Percentiles rank a stretch among this genome's conserved stretches.
These are phyloP conservation scores for Suillia variegata DNA, from an alignment of 2,888 invertebrate genomes.

Conservation along the genomic window DNA sequence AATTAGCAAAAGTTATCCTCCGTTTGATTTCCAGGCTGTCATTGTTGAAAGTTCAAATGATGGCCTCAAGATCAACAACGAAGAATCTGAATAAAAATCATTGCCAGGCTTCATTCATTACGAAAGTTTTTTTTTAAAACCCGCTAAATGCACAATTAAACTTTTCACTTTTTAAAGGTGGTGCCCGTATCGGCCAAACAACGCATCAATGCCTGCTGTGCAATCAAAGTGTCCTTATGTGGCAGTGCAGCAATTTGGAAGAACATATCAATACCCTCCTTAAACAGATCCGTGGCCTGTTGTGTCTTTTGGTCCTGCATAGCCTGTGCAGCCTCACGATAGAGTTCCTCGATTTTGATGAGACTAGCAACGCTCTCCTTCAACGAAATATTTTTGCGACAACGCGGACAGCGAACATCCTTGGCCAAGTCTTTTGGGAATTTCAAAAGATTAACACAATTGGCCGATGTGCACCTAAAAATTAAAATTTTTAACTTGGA, in stretches of 20 bases:
- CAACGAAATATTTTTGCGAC: constrained; percentile 63
- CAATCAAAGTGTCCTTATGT: constrained; percentile 71
- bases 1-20: too few species aligned
- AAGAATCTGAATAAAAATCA: background rate
- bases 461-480: constrained; percentile 63
- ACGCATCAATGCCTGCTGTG: constrained; percentile 72
- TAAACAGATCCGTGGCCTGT: constrained; percentile 66
- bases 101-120: background rate
- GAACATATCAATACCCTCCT: constrained; percentile 67
- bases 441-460: constrained; percentile 63
- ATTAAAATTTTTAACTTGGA: too few species aligned
- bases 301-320: constrained; percentile 64
- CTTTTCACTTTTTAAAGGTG: constrained; percentile 41
- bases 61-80: too few species aligned
- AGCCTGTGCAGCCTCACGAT: constrained; percentile 60
- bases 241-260: constrained; percentile 70
- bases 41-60: too few species aligned
- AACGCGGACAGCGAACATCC: constrained; percentile 63
- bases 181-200: constrained; percentile 66
- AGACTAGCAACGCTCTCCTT: constrained; percentile 60
- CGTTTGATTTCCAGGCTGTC: too few species aligned
- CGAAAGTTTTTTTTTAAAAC: background rate
- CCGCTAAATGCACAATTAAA: background rate
- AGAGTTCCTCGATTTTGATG: constrained; percentile 63
- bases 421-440: constrained; percentile 61